A percentile compares a stretch with the other conserved stretches of the same genome.
Evolutionary conservation across 1,140 invertebrate species (phyloP).

Genomic region (Polypedilum vanderplanki): DNA sequence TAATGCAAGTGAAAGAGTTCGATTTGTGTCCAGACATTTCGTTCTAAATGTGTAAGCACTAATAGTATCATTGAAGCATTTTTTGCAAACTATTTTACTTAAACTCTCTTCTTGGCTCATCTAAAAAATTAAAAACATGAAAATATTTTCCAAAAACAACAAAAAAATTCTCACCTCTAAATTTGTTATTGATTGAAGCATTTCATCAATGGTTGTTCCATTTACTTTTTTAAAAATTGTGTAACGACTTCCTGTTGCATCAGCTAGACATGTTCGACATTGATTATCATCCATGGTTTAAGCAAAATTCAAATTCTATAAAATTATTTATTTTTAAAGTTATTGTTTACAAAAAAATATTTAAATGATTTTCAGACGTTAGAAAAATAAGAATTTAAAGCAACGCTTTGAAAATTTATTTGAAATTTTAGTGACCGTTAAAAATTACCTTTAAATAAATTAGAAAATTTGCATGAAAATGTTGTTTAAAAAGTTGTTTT

Average conservation of each 20-base stretch:
- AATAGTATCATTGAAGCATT: not conserved
- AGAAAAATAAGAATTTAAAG: not conserved
- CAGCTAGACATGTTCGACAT: constrained; percentile 13
- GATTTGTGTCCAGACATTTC: not conserved
- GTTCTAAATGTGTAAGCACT: not conserved
- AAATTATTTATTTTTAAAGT: not conserved
- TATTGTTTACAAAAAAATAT: not conserved
- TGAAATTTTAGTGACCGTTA: no score
- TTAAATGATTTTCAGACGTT: not conserved
- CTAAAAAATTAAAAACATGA: not conserved
- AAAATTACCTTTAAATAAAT: no score
- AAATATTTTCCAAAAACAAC: not conserved
- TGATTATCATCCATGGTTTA: not conserved
- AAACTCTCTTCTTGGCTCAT: not conserved
- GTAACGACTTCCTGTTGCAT: not conserved
- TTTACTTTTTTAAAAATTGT: not conserved
- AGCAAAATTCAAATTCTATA: not conserved
- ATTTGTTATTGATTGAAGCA: not conserved
- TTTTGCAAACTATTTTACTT: not conserved
- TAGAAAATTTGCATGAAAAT: no score
- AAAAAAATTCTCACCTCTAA: not conserved
- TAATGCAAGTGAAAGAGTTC: not conserved
- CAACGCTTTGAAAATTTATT: no score
- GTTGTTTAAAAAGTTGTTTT: no score
- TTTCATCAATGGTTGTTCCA: not conserved